Conservation (phyloP, 2,888 invertebrate genomes). For the Andrena camellia region DNA sequence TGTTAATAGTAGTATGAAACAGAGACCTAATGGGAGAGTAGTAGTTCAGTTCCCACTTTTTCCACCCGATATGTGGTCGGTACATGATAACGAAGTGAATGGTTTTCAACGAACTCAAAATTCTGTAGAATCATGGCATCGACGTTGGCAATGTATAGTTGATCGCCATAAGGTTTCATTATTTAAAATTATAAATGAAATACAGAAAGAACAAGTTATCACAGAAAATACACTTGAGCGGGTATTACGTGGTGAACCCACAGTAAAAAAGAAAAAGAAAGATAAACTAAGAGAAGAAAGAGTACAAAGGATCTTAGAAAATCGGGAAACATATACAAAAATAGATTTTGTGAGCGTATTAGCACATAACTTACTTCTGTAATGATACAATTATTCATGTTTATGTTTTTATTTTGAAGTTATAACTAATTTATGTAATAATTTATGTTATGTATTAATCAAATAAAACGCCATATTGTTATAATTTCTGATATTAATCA, state of each 20-base stretch:
- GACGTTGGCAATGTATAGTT: not conserved
- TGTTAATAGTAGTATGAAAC: not conserved
- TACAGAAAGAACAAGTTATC: not conserved
- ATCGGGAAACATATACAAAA: not conserved
- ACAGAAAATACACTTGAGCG: not conserved
- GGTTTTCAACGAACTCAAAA: conserved; percentile 1
- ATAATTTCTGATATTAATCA: too few relatives aligned
- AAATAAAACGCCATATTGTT: too few relatives aligned
- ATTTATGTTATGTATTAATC: too few relatives aligned
- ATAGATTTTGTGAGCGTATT: not conserved
- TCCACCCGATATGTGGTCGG: not conserved
- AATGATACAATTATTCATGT: not conserved
- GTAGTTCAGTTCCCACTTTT: not conserved
- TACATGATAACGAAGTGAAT: not conserved
- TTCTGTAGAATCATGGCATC: not conserved
- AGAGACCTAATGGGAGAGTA: not conserved
- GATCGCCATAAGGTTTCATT: not conserved
- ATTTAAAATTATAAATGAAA: not conserved
- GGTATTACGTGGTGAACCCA: not conserved
- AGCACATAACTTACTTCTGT: not conserved
- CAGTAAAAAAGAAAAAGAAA: not conserved
- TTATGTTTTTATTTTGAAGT: not conserved
- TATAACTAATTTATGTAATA: too few relatives aligned
- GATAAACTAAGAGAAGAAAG: not conserved
- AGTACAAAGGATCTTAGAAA: not conserved